A percentile compares a stretch with the other conserved stretches of the same genome.
Conservation (phyloP, 2,113 vertebrate genomes). For the Lates calcarifer region DNA sequence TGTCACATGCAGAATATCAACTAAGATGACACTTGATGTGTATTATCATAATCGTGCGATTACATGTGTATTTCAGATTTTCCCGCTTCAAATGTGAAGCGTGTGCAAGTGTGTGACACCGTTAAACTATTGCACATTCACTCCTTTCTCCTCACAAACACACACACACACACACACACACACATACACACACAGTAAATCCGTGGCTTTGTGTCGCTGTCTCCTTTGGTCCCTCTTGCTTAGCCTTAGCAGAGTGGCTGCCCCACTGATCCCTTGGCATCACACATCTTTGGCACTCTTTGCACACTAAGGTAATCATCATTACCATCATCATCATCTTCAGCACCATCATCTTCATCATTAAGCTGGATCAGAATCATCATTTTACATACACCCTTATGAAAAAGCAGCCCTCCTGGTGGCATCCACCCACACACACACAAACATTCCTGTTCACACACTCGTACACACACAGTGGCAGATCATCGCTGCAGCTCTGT, state of each 20-base stretch:
- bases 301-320: conserved; percentile 63
- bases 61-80: conserved; percentile 83
- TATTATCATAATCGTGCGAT: conserved; percentile 83
- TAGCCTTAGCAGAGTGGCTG: conserved; percentile 62
- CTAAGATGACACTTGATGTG: conserved; percentile 81
- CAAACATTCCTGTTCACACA: conserved; percentile 12
- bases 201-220: conserved; percentile 81
- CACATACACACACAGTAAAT: conserved; percentile 69
- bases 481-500: conserved; percentile 69
- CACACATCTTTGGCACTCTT: conserved; percentile 53
- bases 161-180: conserved; percentile 41
- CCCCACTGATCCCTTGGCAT: conserved; percentile 70
- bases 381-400: conserved; percentile 48
- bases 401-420: conserved; percentile 66
- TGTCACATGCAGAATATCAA: conserved; percentile 65
- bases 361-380: conserved; percentile 85
- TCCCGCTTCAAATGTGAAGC: conserved; percentile 66
- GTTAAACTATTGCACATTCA: conserved; percentile 35
- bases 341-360: conserved; percentile 66
- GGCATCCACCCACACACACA: conserved; percentile 43
- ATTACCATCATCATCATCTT: conserved; percentile 49
- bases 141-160: background rate
- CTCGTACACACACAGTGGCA: conserved; percentile 27
- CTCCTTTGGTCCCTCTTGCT: conserved; percentile 79
- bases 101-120: conserved; percentile 61